phyloP scores from a whole-genome alignment of 2,888 invertebrate genomes.

The Aproaerema taeniolella region DNA sequence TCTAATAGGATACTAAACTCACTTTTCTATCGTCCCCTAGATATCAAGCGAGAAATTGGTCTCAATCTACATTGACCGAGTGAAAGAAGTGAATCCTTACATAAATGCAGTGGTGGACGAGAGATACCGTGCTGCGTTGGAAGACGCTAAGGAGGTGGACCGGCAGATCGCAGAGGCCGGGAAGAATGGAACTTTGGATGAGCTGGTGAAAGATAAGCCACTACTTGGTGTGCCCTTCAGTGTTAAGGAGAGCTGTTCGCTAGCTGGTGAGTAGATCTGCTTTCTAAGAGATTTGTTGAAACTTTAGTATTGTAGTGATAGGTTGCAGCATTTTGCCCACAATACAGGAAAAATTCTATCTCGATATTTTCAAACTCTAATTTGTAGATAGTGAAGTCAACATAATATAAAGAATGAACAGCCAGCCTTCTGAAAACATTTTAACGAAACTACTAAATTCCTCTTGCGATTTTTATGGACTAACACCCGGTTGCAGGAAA shows the following conservation, averaged over 20 bases:
- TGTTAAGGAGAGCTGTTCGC: slow-evolving; percentile 86
- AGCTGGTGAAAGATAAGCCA: slow-evolving; percentile 75
- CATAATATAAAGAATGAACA: too few relatives aligned
- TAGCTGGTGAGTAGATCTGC: slow-evolving; percentile 77
- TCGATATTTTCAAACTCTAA: too few relatives aligned
- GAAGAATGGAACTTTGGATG: slow-evolving; percentile 40
- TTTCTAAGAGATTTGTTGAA: too few relatives aligned
- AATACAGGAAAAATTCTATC: background rate
- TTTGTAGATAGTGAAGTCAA: too few relatives aligned
- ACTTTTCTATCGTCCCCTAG: too few relatives aligned
- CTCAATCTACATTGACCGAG: slow-evolving; percentile 78
- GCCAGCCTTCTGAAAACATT: too few relatives aligned
- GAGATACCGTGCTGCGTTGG: slow-evolving; percentile 79
- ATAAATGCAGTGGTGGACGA: slow-evolving; percentile 84
- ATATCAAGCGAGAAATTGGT: slow-evolving; percentile 78
- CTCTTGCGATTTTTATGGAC: too few relatives aligned
- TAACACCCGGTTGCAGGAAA: too few relatives aligned
- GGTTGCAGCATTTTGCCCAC: background rate
- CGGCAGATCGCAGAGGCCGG: slow-evolving; percentile 37
- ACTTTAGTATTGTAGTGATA: too few relatives aligned
- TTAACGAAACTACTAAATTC: too few relatives aligned
- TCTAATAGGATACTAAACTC: too few relatives aligned
- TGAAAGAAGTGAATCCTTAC: slow-evolving; percentile 80
- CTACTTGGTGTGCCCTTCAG: slow-evolving; percentile 89
- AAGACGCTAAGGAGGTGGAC: slow-evolving; percentile 81